phyloP scores from a whole-genome alignment of 2,113 vertebrate species.

The Tauraco erythrolophus region DNA sequence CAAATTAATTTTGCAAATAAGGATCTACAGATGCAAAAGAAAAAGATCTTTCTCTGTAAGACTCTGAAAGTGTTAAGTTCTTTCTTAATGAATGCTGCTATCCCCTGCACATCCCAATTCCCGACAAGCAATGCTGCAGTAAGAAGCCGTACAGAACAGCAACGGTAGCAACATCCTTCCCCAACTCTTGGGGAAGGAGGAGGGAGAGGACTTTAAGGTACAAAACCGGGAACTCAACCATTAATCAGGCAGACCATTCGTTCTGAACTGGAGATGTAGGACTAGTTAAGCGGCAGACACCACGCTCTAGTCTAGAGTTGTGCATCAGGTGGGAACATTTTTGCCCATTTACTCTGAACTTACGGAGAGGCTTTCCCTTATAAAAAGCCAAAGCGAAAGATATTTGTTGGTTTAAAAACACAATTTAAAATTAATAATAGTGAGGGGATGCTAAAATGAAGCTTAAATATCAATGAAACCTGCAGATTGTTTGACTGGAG shows the following conservation, averaged over 20 bases:
- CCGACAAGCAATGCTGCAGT: background rate
- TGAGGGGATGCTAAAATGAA: background rate
- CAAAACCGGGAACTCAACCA: background rate
- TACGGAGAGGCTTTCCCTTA: background rate
- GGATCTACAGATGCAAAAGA: background rate
- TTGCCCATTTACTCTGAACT: background rate
- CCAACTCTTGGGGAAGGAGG: background rate
- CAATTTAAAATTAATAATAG: background rate
- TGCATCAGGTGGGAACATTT: conserved; percentile 50
- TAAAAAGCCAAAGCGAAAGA: background rate
- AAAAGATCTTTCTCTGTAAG: background rate
- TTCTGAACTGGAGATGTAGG: background rate
- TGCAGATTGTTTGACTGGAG: background rate
- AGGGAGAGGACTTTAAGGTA: background rate
- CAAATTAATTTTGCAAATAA: background rate
- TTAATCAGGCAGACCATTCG: background rate
- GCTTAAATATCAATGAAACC: background rate
- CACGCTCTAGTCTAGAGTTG: background rate
- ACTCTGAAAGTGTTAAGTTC: background rate
- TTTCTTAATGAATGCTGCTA: background rate
- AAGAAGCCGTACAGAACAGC: background rate
- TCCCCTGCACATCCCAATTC: background rate
- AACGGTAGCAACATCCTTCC: background rate
- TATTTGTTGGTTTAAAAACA: background rate
- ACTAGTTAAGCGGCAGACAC: background rate